Conservation (phyloP, 2,888 invertebrate species). For the Nemapogon koenigi region DNA sequence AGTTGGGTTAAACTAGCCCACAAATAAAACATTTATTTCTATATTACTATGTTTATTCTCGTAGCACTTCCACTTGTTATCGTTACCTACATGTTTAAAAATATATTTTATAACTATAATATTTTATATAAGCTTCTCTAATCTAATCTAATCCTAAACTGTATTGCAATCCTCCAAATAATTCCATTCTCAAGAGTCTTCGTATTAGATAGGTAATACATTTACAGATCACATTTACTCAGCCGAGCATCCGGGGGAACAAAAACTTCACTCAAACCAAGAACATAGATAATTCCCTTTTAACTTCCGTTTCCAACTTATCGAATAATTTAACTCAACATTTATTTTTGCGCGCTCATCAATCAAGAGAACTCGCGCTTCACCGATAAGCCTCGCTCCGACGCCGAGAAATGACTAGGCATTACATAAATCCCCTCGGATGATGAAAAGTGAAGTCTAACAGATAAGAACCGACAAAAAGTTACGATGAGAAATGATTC, state of each 20-base stretch:
- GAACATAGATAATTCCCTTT: conserved; percentile 67
- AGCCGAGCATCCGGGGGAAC: background rate
- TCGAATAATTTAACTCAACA: conserved; percentile 68
- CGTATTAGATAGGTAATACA: too few relatives aligned
- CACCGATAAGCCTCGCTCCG: conserved; percentile 61
- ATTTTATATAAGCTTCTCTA: too few relatives aligned
- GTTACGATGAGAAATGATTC: conserved; percentile 68
- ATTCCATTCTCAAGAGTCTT: too few relatives aligned
- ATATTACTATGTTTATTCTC: too few relatives aligned
- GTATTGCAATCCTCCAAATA: too few relatives aligned
- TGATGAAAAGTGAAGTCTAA: conserved; percentile 68
- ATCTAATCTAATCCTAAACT: too few relatives aligned
- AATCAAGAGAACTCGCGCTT: conserved; percentile 61
- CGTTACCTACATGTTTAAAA: too few relatives aligned
- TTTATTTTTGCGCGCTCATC: conserved; percentile 68
- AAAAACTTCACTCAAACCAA: conserved; percentile 32
- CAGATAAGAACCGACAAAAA: conserved; percentile 68
- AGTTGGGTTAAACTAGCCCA: too few relatives aligned
- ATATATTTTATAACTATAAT: too few relatives aligned
- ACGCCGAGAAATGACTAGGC: conserved; percentile 68
- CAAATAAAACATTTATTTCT: too few relatives aligned
- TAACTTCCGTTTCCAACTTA: conserved; percentile 68
- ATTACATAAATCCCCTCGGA: conserved; percentile 68
- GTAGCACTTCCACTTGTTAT: too few relatives aligned
- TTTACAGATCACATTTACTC: too few relatives aligned